Percentiles rank a stretch among this genome's conserved stretches.
Conservation (phyloP, 1,140 invertebrate species). For the Heliconius congener region DNA sequence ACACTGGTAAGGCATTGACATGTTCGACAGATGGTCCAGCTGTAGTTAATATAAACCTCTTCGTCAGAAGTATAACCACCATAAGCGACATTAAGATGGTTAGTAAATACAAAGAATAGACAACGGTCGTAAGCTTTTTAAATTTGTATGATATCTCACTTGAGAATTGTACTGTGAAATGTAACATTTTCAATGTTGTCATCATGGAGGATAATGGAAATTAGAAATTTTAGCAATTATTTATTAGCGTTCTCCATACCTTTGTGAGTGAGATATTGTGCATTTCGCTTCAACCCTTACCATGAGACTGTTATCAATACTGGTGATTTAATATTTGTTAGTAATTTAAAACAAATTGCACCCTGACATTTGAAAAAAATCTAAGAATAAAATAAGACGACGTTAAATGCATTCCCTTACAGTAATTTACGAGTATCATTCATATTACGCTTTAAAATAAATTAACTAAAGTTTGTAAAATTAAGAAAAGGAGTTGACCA, state of each 20-base stretch:
- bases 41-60: slow-evolving; percentile 97
- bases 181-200: not conserved
- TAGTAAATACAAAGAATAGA: slow-evolving; percentile 82
- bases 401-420: not conserved
- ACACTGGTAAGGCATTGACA: slow-evolving; percentile 41
- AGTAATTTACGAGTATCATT: not conserved
- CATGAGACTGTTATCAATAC: slow-evolving; percentile 54
- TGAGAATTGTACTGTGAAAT: slow-evolving; percentile 1
- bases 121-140: slow-evolving; percentile 42
- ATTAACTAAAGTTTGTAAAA: too few relatives aligned
- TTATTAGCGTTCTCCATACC: not conserved
- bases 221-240: not conserved
- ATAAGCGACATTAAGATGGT: slow-evolving; percentile 99
- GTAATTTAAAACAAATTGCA: not conserved
- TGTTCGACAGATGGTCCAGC: slow-evolving; percentile 91
- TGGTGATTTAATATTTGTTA: slow-evolving; percentile 37
- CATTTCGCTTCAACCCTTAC: slow-evolving; percentile 44
- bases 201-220: not conserved
- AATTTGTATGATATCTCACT: slow-evolving; percentile 42
- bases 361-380: too few relatives aligned
- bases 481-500: too few relatives aligned
- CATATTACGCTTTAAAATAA: too few relatives aligned
- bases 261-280: slow-evolving; percentile 45
- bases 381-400: not conserved
- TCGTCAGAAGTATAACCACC: slow-evolving; percentile 97